Evolutionary conservation across 2,888 invertebrate genomes (phyloP), one percentile per base, ranked within the genome.

Genomic region (Himalopsyche tibetana): DNA sequence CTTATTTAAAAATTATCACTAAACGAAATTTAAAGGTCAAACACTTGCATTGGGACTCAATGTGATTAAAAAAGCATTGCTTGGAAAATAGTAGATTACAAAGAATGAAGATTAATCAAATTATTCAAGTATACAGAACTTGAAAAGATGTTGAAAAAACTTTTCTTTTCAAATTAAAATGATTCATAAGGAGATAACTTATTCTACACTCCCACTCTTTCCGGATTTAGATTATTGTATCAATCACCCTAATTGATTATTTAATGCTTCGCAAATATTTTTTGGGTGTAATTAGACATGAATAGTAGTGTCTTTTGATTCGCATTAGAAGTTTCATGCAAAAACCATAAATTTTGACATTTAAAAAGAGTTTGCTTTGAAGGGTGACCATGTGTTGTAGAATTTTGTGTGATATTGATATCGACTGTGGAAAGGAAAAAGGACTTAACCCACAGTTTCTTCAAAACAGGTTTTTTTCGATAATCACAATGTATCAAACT

Each of bases 241-340:
- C 63, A 19, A 63, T 63, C 74, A 74, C 38, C 36, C 28, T 74
- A 74, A 36, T 36, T 74, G 74, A 36, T 12, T 38, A 74, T 36
- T 11, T 74, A 36, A 74, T 36, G 38, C 0, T 74, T 38, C 38
- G 38, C 63, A 28, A 63, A 63, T 74, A 15, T 36, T 74, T 36
- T 74, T 74, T 74, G 74, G 4, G 74, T 74, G 74, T 74, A 74
- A 74, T 74, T 74, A 74, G 28, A 36, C 69, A 19, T 69, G 69
- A 69, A 69, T 69, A 36, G 28, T 38, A 36, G 28, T 74, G 74
- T 74, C 36, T 74, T 74, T 74, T 74, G 38, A 74, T 74, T 74
- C 74, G 36, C 36, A 74, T 74, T 74, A 74, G 36, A 74, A 38
- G 74, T 36, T 74, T 74, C 36, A 74, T 74, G 12, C 74, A 74